Base-by-base conservation (phyloP, 2,797 vertebrate species). In the Sebastes paucispinis region DNA sequence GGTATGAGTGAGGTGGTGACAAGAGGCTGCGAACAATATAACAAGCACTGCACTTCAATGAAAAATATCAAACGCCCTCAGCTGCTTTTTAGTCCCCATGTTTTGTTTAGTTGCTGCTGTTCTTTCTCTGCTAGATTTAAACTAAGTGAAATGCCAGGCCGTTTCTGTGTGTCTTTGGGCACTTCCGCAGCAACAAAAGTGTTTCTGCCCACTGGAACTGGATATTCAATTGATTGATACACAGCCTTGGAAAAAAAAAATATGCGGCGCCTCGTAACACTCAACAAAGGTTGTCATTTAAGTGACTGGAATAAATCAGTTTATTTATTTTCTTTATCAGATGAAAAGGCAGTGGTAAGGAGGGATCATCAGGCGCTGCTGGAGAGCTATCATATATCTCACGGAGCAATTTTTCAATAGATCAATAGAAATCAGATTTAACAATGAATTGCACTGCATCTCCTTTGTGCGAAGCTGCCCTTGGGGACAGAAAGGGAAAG, bases 381-480 rank as follows among this genome's bases (percentile, higher is more conserved):
- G 43, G 59, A 89, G 58, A 9, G 75, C 69, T 79, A 83, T 77
- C 74, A 47, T 76, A 79, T 71, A 77, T 86, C 84, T 82, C 77
- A 80, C 25, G 13, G 82, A 87, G 67, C 72, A 80, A 71, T 89
- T 87, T 89, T 85, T 91, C 88, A 88, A 92, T 89, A 91, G 88
- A 93, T 93, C 90, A 92, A 91, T 93, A 89, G 88, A 89, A 92
- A 91, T 92, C 89, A 87, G 81, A 92, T 92, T 90, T 71, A 80
- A 91, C 88, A 91, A 90, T 91, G 88, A 93, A 88, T 81, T 89
- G 90, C 73, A 63, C 75, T 52, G 83, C 87, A 80, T 87, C 79
- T 86, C 90, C 88, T 92, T 92, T 93, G 92, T 90, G 85, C 27
- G 58, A 63, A 81, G 86, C 89, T 83, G 86, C 91, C 92, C 88